These are phyloP conservation scores for Callyntrura sp. DNA, from an alignment of 2,888 invertebrate genomes.

Conservation along the genomic window DNA sequence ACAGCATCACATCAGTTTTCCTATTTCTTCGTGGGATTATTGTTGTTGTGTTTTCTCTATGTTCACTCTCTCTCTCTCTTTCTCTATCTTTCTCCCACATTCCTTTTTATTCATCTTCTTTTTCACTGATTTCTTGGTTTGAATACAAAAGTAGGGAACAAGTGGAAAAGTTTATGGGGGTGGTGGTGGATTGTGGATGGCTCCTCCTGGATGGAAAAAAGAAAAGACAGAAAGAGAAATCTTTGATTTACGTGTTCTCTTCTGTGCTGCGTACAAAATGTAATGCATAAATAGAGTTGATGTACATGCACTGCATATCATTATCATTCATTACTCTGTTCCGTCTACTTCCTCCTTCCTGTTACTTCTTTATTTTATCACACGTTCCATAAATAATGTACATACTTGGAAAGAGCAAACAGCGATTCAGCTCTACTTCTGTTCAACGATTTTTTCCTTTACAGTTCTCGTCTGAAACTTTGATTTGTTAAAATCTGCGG, in stretches of 20 bases:
- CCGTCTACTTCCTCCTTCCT: conserved; percentile 12
- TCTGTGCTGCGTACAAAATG: conserved; percentile 67
- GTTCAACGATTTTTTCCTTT: conserved; percentile 12
- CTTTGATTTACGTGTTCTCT: conserved; percentile 75
- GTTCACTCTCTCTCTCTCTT: conserved; percentile 26
- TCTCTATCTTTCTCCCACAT: conserved; percentile 20
- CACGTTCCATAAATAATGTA: background rate
- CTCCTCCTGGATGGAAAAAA: conserved; percentile 55
- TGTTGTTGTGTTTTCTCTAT: conserved; percentile 53
- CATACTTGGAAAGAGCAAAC: conserved; percentile 7
- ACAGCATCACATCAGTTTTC: conserved; percentile 54
- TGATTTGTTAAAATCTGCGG: background rate
- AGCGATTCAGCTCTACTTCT: conserved; percentile 6
- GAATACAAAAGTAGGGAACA: conserved; percentile 68
- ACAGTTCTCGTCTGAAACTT: background rate
- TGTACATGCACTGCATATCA: conserved; percentile 69
- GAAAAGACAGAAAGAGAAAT: conserved; percentile 70
- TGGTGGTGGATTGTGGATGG: conserved; percentile 26
- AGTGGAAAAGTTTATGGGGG: conserved; percentile 61
- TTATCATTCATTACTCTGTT: conserved; percentile 31
- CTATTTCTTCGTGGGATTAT: conserved; percentile 56
- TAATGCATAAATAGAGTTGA: conserved; percentile 71
- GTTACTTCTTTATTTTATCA: background rate
- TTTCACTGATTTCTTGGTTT: conserved; percentile 60
- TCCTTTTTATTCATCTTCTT: conserved; percentile 57